Evolutionary conservation across 2,888 invertebrate species (phyloP), one percentile per base, ranked within the genome.

Genomic region (Gisinianus flammeolus): DNA sequence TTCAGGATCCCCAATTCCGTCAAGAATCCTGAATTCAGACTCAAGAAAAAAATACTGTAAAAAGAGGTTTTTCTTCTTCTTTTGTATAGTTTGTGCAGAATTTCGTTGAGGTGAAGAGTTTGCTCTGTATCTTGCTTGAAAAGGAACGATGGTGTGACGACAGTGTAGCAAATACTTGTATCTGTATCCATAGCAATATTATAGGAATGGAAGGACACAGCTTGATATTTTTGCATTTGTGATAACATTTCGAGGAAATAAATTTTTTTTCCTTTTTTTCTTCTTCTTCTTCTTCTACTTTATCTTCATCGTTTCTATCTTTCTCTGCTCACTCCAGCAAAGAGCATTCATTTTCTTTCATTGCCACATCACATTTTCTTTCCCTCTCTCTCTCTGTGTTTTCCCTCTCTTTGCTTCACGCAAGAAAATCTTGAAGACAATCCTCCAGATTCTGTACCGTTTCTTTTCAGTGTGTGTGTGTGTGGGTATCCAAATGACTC

Each of bases 201-300:
- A n/a, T n/a, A n/a, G 58, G n/a, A 28, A 24, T 28, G 71, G 56
- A 33, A 33, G 71, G 71, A 58, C 71, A 56, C 71, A 71, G 71
- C 71, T 71, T 71, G 71, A 71, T 71, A 71, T 71, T 71, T 71
- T 71, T 71, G 71, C 71, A 71, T 71, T 71, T 71, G 30, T 71
- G 71, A 71, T 71, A 56, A 56, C 71, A 31, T 56, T 71, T 30
- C 10, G 52, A 52, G 70, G 70, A 71, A 71, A 71, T 56, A 58
- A 71, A 30, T 71, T 71, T 71, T 71, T 58, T 31, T 24, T n/a
- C 58, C 56, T 28, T 54, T 24, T 44, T 19, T 64, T 28, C 64
- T 66, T 30, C 30, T 8, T 67, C 67, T 2, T 16, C 19, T 2
- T 10, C 33, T 5, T 24, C 30, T 67, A 19, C 8, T 5, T 67